Evolutionary conservation across 1,140 invertebrate genomes (phyloP).

Genomic region (Diuraphis noxia): DNA sequence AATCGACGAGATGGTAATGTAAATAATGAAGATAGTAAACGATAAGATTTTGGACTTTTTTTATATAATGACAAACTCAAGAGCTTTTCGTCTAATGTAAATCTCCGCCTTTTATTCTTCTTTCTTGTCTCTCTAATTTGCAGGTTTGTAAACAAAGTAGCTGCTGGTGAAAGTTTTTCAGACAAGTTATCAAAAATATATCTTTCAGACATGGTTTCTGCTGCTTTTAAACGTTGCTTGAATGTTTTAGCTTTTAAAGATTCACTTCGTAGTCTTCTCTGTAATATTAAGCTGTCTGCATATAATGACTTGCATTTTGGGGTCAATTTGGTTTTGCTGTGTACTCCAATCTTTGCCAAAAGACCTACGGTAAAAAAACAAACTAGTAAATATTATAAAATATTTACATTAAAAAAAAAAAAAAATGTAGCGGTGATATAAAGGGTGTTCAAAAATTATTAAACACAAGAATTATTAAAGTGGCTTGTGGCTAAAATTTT

Average conservation of each 20-base stretch:
- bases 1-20: not conserved
- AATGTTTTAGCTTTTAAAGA: not conserved
- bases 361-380: too few relatives aligned
- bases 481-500: too few relatives aligned
- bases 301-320: not conserved
- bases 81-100: not conserved
- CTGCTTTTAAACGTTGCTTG: not conserved
- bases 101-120: not conserved
- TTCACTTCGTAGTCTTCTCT: not conserved
- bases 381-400: too few relatives aligned
- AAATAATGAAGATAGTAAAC: not conserved
- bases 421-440: too few relatives aligned
- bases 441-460: too few relatives aligned
- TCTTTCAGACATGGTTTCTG: not conserved
- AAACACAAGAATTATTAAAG: too few relatives aligned
- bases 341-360: too few relatives aligned
- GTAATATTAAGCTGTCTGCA: not conserved
- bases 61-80: not conserved
- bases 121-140: not conserved
- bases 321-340: not conserved
- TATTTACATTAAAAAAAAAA: too few relatives aligned
- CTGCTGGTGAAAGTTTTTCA: not conserved
- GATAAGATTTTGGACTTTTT: not conserved
- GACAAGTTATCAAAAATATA: not conserved
- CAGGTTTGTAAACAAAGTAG: not conserved